Conservation (phyloP, 2,888 invertebrate genomes). For the Netelia fuscicornis region DNA sequence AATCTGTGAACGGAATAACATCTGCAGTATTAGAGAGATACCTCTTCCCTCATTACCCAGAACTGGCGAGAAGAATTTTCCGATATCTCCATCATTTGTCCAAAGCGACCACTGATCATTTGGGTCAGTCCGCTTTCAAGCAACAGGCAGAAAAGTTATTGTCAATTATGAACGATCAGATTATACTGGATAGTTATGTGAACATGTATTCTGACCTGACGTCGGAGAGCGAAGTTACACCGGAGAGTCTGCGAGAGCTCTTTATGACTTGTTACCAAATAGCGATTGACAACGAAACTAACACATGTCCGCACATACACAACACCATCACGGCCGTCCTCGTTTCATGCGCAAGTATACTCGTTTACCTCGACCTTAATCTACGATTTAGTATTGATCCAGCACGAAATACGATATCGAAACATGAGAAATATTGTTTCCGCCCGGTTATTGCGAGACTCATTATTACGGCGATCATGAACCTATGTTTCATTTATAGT, state of each 20-base stretch:
- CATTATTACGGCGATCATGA: background rate
- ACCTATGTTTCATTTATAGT: slow-evolving; percentile 82
- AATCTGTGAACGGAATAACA: slow-evolving; percentile 90
- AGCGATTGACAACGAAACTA: slow-evolving; percentile 90
- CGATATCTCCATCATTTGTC: slow-evolving; percentile 87
- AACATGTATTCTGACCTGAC: slow-evolving; percentile 86
- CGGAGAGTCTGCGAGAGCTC: slow-evolving; percentile 88
- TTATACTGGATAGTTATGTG: slow-evolving; percentile 90
- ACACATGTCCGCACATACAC: slow-evolving; percentile 89
- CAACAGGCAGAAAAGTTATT: slow-evolving; percentile 90
- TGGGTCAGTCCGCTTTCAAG: slow-evolving; percentile 89
- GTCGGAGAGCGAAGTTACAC: slow-evolving; percentile 86
- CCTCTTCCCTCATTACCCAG: slow-evolving; percentile 92
- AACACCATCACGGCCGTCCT: slow-evolving; percentile 91
- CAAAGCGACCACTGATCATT: slow-evolving; percentile 87
- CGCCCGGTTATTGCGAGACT: background rate
- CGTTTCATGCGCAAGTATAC: slow-evolving; percentile 88
- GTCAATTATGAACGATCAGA: slow-evolving; percentile 85
- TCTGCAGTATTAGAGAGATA: slow-evolving; percentile 90
- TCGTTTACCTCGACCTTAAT: slow-evolving; percentile 38
- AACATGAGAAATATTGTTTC: background rate
- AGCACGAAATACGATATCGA: background rate
- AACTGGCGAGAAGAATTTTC: slow-evolving; percentile 90
- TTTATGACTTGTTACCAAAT: slow-evolving; percentile 91
- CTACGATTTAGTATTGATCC: background rate